Evolutionary conservation across 1,140 invertebrate species (phyloP).

Genomic region (Vanessa tameamea): DNA sequence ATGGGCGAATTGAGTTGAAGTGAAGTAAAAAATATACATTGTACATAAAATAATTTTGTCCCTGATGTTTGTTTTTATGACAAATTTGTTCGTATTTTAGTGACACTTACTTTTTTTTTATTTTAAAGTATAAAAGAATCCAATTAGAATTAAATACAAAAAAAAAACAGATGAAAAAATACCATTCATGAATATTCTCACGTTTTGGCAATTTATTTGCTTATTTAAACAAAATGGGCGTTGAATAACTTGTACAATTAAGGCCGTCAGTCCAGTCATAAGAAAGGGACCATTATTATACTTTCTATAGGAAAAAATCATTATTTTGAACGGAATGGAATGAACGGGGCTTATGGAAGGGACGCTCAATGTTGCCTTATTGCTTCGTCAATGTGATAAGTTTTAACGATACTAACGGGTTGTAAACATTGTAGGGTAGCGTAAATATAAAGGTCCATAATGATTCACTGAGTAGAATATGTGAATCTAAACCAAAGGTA

Average conservation of each 20-base stretch:
- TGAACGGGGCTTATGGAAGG: background rate
- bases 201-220: conserved; percentile 20
- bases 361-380: background rate
- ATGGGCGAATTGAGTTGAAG: too few species aligned
- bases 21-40: too few species aligned
- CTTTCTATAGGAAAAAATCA: conserved; percentile 16
- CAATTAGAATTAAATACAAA: conserved; percentile 6
- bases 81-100: background rate
- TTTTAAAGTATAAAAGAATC: background rate
- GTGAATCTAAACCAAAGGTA: too few species aligned
- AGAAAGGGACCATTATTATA: conserved; percentile 15
- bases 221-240: conserved; percentile 25
- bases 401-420: background rate
- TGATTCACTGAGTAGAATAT: too few species aligned
- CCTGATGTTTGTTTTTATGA: background rate
- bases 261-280: conserved; percentile 11
- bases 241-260: conserved; percentile 24
- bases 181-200: conserved; percentile 4
- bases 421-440: background rate
- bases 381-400: background rate
- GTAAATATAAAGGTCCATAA: too few species aligned
- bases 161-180: background rate
- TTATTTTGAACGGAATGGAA: background rate
- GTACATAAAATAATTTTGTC: too few species aligned
- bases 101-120: background rate